Evolutionary conservation across 2,888 invertebrate species (phyloP).

Genomic region (Oligia latruncula): DNA sequence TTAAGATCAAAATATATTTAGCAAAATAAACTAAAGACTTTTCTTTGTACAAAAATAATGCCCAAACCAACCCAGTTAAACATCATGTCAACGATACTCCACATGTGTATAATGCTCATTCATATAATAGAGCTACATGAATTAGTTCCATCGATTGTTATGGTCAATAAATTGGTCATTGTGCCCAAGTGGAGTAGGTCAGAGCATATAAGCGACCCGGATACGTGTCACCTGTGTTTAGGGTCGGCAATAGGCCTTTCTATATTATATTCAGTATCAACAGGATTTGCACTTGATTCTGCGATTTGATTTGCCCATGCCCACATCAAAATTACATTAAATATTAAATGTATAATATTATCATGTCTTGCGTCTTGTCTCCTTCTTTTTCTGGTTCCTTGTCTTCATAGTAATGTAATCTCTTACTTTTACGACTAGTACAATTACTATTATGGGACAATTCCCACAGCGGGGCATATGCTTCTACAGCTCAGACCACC

Average conservation of each 20-base stretch:
- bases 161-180: conserved; percentile 58
- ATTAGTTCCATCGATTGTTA: conserved; percentile 63
- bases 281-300: background rate
- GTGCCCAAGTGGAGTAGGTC: conserved; percentile 60
- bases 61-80: background rate
- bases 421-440: background rate
- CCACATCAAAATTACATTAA: background rate
- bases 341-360: background rate
- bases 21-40: background rate
- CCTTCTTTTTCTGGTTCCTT: background rate
- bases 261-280: conserved; percentile 13
- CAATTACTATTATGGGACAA: background rate
- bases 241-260: conserved; percentile 27
- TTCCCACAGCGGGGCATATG: too few species aligned
- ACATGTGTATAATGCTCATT: conserved; percentile 39
- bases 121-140: conserved; percentile 34
- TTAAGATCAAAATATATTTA: background rate
- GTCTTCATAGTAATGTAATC: background rate
- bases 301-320: background rate
- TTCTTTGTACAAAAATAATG: background rate
- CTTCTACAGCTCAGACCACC: background rate
- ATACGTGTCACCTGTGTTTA: conserved; percentile 58
- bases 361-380: background rate
- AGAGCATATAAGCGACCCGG: conserved; percentile 56
- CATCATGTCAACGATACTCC: background rate